Conservation (phyloP, 2,888 invertebrate genomes). For the Erebia aethiops region DNA sequence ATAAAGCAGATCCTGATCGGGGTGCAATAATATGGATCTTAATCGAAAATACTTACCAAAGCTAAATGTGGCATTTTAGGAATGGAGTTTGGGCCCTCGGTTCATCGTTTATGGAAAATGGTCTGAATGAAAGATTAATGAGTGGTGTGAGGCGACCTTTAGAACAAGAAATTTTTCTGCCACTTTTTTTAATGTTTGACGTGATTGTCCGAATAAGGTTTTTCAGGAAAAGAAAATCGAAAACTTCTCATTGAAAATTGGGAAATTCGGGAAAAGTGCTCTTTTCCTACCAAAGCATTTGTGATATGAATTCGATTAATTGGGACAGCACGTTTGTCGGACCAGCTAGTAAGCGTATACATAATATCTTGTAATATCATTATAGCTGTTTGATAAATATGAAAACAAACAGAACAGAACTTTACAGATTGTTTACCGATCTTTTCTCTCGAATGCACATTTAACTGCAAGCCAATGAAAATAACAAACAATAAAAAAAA, state of each 20-base stretch:
- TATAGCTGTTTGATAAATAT: background rate
- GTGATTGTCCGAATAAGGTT: no score
- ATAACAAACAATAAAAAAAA: no score
- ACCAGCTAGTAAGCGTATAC: no score
- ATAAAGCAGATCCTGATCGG: no score
- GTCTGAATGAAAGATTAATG: conserved; percentile 22
- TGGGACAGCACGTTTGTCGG: no score
- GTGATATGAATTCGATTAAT: no score
- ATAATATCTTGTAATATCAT: no score
- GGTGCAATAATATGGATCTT: no score
- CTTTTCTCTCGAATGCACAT: background rate
- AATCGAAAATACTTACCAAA: background rate
- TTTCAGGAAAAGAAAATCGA: no score
- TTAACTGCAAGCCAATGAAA: background rate
- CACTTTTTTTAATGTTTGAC: background rate
- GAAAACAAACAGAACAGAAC: background rate
- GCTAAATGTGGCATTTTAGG: conserved; percentile 2
- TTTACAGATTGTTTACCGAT: conserved; percentile 8
- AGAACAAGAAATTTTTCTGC: conserved; percentile 1
- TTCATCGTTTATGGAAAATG: conserved; percentile 17
- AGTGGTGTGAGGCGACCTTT: conserved; percentile 4
- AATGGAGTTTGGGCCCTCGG: background rate
- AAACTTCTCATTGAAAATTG: no score
- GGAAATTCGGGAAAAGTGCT: no score
- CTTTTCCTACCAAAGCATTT: no score